These are phyloP conservation scores for Trogon surrucura DNA, from an alignment of 2,113 vertebrate genomes.

Conservation along the genomic window DNA sequence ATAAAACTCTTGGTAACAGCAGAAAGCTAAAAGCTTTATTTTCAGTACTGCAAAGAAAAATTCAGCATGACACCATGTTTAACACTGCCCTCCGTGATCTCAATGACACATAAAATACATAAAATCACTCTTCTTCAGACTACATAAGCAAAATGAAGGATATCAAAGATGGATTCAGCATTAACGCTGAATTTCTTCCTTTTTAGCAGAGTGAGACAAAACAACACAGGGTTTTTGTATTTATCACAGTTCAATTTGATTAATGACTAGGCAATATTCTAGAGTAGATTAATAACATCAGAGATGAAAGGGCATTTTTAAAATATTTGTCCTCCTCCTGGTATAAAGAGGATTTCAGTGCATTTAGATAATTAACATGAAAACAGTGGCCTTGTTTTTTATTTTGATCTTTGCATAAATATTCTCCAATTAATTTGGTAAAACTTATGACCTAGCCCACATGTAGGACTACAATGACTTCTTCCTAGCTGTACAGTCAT, in stretches of 20 bases:
- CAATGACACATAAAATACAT: background rate
- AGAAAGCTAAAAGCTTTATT: background rate
- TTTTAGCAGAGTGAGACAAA: conserved; percentile 13
- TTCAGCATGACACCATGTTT: background rate
- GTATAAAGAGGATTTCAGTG: conserved; percentile 62
- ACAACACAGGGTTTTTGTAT: background rate
- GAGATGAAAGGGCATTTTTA: conserved; percentile 33
- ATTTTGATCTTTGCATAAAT: conserved; percentile 39
- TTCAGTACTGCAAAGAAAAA: conserved; percentile 2
- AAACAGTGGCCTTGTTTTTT: conserved; percentile 35
- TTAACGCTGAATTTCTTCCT: background rate
- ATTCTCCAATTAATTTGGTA: conserved; percentile 27
- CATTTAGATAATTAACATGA: conserved; percentile 68
- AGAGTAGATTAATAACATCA: conserved; percentile 52
- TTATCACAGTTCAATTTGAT: conserved; percentile 61
- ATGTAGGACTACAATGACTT: background rate
- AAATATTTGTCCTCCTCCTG: conserved; percentile 21
- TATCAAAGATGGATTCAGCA: background rate
- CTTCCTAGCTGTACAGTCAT: background rate
- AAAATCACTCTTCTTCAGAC: background rate
- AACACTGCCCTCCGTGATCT: background rate
- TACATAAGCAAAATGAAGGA: conserved; percentile 13
- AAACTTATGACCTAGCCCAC: background rate
- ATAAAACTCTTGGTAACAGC: background rate
- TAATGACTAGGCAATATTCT: conserved; percentile 59